phyloP scores from a whole-genome alignment of 53 echinoderm and acorn worm species.

The Crossaster papposus region DNA sequence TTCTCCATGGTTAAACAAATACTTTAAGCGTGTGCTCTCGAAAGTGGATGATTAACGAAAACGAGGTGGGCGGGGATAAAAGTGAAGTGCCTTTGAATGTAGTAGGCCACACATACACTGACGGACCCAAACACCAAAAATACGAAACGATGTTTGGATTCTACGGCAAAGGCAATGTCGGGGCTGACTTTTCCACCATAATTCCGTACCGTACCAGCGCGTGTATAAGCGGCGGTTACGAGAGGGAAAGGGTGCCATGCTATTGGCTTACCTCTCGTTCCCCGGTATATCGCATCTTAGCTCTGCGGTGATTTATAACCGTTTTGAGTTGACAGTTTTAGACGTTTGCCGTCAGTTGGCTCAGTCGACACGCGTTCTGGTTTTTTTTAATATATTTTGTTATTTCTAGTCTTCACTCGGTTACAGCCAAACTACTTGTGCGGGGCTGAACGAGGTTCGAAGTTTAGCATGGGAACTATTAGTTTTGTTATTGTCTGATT shows the following conservation, averaged over 20 bases:
- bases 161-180: background rate
- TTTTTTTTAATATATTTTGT: background rate
- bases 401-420: background rate
- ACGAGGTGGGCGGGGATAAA: background rate
- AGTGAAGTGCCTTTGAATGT: conserved; percentile 29
- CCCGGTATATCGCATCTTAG: background rate
- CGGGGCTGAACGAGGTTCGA: conserved; percentile 28
- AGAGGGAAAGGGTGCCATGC: background rate
- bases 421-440: conserved; percentile 5
- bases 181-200: conserved; percentile 14
- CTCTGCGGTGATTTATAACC: conserved; percentile 26
- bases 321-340: conserved; percentile 34
- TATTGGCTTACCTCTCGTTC: background rate
- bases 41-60: conserved; percentile 29
- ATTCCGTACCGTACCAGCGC: no score
- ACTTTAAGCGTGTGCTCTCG: conserved; percentile 4
- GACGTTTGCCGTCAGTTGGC: conserved; percentile 40
- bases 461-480: conserved; percentile 34
- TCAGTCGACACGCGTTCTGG: conserved; percentile 12
- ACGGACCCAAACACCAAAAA: background rate
- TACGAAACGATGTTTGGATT: background rate
- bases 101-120: background rate
- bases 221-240: background rate
- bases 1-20: background rate
- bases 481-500: conserved; percentile 37